Evolutionary conservation across 1,140 invertebrate species (phyloP), one percentile per base, ranked within the genome.

Genomic region (Heliconius congener): DNA sequence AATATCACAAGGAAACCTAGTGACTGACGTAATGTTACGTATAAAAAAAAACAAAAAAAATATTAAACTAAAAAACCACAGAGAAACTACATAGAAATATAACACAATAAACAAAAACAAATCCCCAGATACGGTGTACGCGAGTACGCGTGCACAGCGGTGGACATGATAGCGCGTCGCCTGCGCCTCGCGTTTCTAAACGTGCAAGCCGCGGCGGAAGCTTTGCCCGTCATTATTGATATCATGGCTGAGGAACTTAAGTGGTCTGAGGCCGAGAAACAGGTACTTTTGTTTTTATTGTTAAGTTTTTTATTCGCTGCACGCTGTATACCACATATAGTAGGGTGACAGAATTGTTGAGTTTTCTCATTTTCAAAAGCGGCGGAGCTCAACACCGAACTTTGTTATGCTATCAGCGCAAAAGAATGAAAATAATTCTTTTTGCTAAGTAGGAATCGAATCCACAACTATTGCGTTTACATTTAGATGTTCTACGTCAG

Each of bases 171-270:
- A 82, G 99, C 99, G 5, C 95, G 99, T 72, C 96, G 99, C 39
- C 95, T 99, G 27, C 96, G 99, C 72, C 95, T 99, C 39, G 97
- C 99, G 11, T 99, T 99, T 95, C 96, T 99, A 73, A 99, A 99
- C 92, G 98, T 99, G 3, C 97, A 98, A 95, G 99, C 99, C 1
- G 98, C 99, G 0, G 97, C 99, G 90, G 99, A 99, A 95, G 98
- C 98, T 13, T 95, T 99, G 50, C 99, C 99, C 0, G 96, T 94
- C 52, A 97, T 99, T 83, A 96, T 99, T 60, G 97, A 99, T 79
- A 99, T 99, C 77, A 99, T 99, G 99, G 98, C 96, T 2, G 97
- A 99, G 88, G 99, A 99, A 94, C 95, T 99, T 19, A 97, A 98
- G 74, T 99, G 99, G 99, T 97, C 95, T 52, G 97, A 97, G 73